Conservation (phyloP, 2,113 vertebrate species). For the Misgurnus anguillicaudatus region DNA sequence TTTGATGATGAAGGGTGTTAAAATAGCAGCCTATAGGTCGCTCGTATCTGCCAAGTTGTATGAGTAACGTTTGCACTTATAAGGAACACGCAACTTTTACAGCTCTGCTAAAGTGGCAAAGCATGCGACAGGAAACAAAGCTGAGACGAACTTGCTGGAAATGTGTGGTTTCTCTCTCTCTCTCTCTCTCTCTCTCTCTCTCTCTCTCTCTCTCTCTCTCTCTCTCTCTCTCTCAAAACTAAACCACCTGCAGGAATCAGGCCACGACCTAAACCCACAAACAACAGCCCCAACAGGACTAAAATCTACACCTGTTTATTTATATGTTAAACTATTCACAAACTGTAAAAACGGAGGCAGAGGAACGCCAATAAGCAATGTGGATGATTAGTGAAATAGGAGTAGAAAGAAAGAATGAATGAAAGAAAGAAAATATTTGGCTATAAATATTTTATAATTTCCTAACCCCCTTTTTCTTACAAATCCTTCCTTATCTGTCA, state of each 20-base stretch:
- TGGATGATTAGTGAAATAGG: too few species aligned
- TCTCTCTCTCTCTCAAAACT: slow-evolving; percentile 20
- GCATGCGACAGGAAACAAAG: slow-evolving; percentile 34
- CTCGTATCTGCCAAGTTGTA: not conserved
- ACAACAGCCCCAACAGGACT: not conserved
- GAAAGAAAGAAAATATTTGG: too few species aligned
- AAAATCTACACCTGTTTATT: not conserved
- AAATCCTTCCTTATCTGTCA: slow-evolving; percentile 25
- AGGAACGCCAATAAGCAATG: too few species aligned
- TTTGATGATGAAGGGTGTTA: not conserved
- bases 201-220: not conserved
- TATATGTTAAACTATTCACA: too few species aligned
- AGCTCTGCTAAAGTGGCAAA: slow-evolving; percentile 29
- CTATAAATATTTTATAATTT: too few species aligned
- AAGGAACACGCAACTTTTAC: slow-evolving; percentile 10
- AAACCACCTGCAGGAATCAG: slow-evolving; percentile 14
- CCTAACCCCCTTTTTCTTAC: not conserved
- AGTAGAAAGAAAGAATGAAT: too few species aligned
- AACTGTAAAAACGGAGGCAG: too few species aligned
- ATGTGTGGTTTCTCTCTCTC: slow-evolving; percentile 37
- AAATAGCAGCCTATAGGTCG: not conserved
- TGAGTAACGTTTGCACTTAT: not conserved
- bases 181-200: slow-evolving; percentile 18
- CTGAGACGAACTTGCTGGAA: slow-evolving; percentile 8
- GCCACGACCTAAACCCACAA: slow-evolving; percentile 10